Evolutionary conservation across 2,797 vertebrate genomes (phyloP), one percentile per base, ranked within the genome.

Genomic region (Podarcis lilfordi): DNA sequence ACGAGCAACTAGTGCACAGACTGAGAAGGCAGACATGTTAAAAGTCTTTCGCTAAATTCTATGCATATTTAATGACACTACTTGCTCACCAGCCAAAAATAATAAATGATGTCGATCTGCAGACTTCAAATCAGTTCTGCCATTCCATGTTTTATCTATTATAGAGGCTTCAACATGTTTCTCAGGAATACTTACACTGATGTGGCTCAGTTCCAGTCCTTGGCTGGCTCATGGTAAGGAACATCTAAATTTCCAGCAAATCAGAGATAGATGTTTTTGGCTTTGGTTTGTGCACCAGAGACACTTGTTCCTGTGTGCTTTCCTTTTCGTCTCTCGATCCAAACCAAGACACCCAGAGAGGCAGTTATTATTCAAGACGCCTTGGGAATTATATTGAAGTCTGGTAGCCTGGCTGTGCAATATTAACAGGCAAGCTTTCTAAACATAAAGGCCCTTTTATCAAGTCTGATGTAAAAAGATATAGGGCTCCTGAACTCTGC

Each of bases 141-240:
- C 55, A 32, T 71, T 69, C 84, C 66, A 84, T 84, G 27, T 79
- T 84, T 88, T 32, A n/a, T 64, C 77, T 79, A 37, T 40, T 72
- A 75, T 66, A 23, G 21, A 77, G 79, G 19, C 78, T 69, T 80
- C n/a, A 50, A 25, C 17, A 1, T 21, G 35, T n/a, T 69, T 87
- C 64, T 72, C 25, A 10, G 89, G 43, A 81, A 79, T 86, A 0
- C 25, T 35, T 79, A n/a, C 35, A 8, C 25, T 17, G 50, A 21
- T 68, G 79, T 87, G 43, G 81, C 64, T 77, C 82, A 32, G 86
- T 74, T 1, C 3, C 80, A 64, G 40, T 17, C 13, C 7, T 68
- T 69, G 40, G 4, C 50, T 87, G 35, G 3, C 1, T 45, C 21
- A 55, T 25, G 25, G 15, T n/a, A 66, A 80, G 9, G 6, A 82